phyloP scores from a whole-genome alignment of 2,113 vertebrate species.

The Cyanoderma ruficeps region DNA sequence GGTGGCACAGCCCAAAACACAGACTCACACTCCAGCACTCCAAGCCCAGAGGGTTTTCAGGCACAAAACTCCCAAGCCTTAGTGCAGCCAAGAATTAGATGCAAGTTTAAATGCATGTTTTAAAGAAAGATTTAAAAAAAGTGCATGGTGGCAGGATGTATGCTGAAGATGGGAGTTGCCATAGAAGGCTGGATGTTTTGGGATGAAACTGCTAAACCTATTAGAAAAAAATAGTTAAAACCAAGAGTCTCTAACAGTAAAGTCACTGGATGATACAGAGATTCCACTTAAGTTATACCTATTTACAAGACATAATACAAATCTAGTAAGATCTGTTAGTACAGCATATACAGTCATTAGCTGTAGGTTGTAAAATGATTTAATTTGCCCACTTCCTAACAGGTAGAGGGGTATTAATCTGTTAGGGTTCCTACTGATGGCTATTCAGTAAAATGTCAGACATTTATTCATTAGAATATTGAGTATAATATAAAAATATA shows the following conservation, averaged over 20 bases:
- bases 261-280: not conserved
- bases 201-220: not conserved
- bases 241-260: not conserved
- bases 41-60: not conserved
- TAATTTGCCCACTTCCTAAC: not conserved
- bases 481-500: conserved; percentile 57
- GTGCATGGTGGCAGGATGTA: not conserved
- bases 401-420: not conserved
- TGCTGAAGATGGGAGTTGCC: not conserved
- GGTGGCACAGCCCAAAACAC: conserved; percentile 23
- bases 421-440: not conserved
- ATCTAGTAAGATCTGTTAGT: conserved; percentile 39
- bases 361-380: conserved; percentile 21
- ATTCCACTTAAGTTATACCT: conserved; percentile 47
- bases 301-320: conserved; percentile 60
- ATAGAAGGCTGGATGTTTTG: not conserved
- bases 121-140: not conserved
- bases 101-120: not conserved
- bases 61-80: not conserved
- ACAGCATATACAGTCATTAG: conserved; percentile 29
- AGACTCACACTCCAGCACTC: not conserved
- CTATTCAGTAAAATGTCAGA: conserved; percentile 40
- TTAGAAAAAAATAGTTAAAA: conserved; percentile 2
- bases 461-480: conserved; percentile 31
- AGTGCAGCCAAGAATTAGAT: not conserved